Percentiles rank a stretch among this genome's conserved stretches.
phyloP scores from a whole-genome alignment of 2,888 invertebrate species.

The Campaea margaritaria region DNA sequence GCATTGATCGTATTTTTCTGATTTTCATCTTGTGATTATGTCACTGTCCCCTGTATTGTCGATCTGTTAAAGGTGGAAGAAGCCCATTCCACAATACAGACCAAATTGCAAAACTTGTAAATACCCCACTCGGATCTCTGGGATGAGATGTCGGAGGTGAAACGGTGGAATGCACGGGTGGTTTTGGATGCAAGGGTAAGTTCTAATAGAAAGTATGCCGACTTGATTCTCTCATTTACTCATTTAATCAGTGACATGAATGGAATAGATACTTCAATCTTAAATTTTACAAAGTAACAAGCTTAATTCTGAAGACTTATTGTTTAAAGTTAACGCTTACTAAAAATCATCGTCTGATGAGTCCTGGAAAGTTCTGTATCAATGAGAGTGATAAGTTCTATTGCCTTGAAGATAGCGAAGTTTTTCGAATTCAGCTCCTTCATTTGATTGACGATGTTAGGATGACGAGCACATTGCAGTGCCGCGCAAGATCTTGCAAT shows the following conservation, averaged over 20 bases:
- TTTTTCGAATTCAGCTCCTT: neutral
- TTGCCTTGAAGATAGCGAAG: too few species aligned
- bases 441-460: neutral
- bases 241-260: conserved; percentile 19
- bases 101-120: conserved; percentile 49
- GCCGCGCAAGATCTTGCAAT: too few species aligned
- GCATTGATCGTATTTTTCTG: conserved; percentile 50
- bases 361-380: too few species aligned
- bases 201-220: conserved; percentile 33
- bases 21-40: conserved; percentile 64
- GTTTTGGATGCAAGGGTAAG: conserved; percentile 58
- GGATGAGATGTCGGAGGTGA: conserved; percentile 41
- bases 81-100: conserved; percentile 54
- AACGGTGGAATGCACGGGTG: conserved; percentile 47
- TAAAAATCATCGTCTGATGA: neutral
- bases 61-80: conserved; percentile 81
- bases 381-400: too few species aligned
- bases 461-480: too few species aligned
- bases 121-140: conserved; percentile 39
- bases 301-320: conserved; percentile 3
- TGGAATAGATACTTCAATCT: neutral
- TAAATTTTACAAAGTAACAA: neutral
- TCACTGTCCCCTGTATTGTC: conserved; percentile 71
- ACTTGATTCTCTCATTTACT: conserved; percentile 6
- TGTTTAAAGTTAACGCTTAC: too few species aligned